Conservation (phyloP, 2,797 vertebrate genomes). For the Phoxinus dragarum region DNA sequence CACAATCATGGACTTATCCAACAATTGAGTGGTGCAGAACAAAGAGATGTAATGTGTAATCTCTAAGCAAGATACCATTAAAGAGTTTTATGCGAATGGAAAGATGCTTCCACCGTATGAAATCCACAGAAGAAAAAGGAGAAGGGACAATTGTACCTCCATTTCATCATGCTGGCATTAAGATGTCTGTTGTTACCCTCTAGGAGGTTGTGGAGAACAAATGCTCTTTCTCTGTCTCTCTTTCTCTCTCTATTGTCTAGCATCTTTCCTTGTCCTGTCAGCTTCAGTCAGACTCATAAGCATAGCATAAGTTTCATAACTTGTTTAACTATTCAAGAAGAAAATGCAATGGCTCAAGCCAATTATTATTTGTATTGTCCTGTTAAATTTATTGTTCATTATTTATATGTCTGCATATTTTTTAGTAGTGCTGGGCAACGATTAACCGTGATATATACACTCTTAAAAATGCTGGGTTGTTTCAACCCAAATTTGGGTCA, state of each 20-base stretch:
- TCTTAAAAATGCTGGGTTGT: too few species aligned
- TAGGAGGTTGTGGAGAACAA: constrained; percentile 25
- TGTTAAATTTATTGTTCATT: background rate
- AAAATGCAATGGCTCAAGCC: background rate
- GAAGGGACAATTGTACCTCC: constrained; percentile 6
- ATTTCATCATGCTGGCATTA: constrained; percentile 39
- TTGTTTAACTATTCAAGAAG: background rate
- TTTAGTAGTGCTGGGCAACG: too few species aligned
- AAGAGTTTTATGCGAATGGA: background rate
- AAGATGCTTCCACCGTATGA: constrained; percentile 2
- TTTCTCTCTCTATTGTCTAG: constrained; percentile 24
- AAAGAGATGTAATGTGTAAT: constrained; percentile 28
- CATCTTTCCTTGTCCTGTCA: constrained; percentile 15
- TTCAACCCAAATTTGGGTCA: too few species aligned
- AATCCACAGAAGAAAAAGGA: constrained; percentile 17
- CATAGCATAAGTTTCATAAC: background rate
- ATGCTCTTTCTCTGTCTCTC: constrained; percentile 4
- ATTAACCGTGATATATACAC: too few species aligned
- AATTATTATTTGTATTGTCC: constrained; percentile 3
- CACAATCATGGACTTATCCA: constrained; percentile 6
- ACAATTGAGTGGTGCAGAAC: constrained; percentile 11
- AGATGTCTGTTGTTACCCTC: constrained; percentile 30
- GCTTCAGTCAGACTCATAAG: constrained; percentile 16
- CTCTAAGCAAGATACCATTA: constrained; percentile 6
- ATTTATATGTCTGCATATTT: background rate